Conservation (phyloP, 1,140 invertebrate species). For the Nylanderia fulva region DNA sequence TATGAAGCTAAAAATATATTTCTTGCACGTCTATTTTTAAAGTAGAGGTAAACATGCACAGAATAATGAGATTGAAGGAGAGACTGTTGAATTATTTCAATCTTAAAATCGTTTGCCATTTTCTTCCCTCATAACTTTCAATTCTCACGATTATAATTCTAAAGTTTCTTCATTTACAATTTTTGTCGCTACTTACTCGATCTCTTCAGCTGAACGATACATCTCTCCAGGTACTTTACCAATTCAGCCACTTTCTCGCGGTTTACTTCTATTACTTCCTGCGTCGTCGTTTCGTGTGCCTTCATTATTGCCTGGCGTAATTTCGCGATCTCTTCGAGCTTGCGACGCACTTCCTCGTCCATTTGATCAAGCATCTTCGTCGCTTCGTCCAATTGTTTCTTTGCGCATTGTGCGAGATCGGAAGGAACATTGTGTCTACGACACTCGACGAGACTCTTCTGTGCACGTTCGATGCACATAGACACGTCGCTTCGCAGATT, state of each 20-base stretch:
- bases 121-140: background rate
- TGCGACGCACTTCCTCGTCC: background rate
- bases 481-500: constrained; percentile 16
- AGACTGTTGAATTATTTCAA: constrained; percentile 87
- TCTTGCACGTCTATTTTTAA: background rate
- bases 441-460: background rate
- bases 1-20: constrained; percentile 5
- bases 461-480: background rate
- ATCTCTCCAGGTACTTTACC: constrained; percentile 35
- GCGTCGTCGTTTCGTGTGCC: constrained; percentile 18
- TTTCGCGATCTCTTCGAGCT: constrained; percentile 29
- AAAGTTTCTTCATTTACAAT: background rate
- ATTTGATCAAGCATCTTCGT: constrained; percentile 37
- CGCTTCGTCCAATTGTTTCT: constrained; percentile 30
- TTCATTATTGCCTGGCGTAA: constrained; percentile 4
- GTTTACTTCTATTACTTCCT: background rate
- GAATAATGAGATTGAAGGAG: no score
- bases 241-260: constrained; percentile 23
- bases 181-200: constrained; percentile 2
- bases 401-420: constrained; percentile 32
- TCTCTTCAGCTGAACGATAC: constrained; percentile 28
- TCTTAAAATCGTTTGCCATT: constrained; percentile 73
- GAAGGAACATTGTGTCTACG: background rate
- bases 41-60: background rate
- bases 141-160: background rate